Evolutionary conservation across 2,888 invertebrate genomes (phyloP).

Genomic region (Thera obeliscata): DNA sequence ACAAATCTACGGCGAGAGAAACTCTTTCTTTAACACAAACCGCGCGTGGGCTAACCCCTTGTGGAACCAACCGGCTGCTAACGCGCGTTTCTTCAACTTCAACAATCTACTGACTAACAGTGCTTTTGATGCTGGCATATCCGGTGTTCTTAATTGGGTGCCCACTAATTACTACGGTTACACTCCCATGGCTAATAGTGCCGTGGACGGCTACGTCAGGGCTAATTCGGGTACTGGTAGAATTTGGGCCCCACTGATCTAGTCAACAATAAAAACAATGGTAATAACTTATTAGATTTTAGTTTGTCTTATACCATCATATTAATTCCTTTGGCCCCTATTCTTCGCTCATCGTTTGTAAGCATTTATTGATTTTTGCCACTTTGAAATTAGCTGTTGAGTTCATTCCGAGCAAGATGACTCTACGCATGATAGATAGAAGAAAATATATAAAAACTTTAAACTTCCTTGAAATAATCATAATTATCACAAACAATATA

Average conservation of each 20-base stretch:
- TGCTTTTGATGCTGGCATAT: constrained; percentile 1
- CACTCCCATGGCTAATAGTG: background rate
- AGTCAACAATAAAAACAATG: background rate
- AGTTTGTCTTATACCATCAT: too few species aligned
- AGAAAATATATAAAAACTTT: too few species aligned
- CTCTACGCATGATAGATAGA: too few species aligned
- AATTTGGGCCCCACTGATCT: background rate
- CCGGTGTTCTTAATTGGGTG: constrained; percentile 4
- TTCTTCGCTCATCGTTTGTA: too few species aligned
- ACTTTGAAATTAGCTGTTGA: too few species aligned
- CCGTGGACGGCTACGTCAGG: constrained; percentile 20
- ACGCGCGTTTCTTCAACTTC: constrained; percentile 4
- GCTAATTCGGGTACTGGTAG: constrained; percentile 16
- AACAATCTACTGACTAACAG: constrained; percentile 25
- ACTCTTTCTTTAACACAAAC: constrained; percentile 15
- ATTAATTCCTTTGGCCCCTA: too few species aligned
- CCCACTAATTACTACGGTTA: constrained; percentile 23
- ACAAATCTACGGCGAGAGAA: constrained; percentile 21
- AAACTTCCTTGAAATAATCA: too few species aligned
- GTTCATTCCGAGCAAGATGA: too few species aligned
- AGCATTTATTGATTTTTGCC: too few species aligned
- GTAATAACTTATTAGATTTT: too few species aligned
- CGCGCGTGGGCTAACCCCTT: constrained; percentile 29
- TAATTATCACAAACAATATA: too few species aligned
- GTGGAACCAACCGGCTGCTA: constrained; percentile 5